Conservation (phyloP, 2,888 invertebrate genomes). For the Steinernema carpocapsae region DNA sequence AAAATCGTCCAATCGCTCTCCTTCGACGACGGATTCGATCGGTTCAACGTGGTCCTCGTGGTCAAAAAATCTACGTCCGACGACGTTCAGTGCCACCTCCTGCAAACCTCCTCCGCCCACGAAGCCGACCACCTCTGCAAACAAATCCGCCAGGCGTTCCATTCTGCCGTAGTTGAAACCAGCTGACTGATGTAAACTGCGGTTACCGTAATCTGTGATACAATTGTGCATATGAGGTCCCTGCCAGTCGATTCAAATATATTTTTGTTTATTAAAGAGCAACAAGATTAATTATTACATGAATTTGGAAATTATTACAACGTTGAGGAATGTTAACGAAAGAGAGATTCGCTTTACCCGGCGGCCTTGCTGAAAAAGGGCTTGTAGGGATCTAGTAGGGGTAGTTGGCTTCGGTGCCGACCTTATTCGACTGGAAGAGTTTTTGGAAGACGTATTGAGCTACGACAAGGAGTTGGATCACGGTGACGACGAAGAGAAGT, state of each 20-base stretch:
- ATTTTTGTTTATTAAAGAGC: too few species aligned
- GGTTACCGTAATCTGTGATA: not conserved
- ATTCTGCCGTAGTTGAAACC: slow-evolving; percentile 34
- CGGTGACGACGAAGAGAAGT: slow-evolving; percentile 57
- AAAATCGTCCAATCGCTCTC: slow-evolving; percentile 46
- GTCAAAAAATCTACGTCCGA: slow-evolving; percentile 36
- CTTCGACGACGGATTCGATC: slow-evolving; percentile 46
- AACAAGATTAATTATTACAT: not conserved
- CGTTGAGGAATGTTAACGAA: slow-evolving; percentile 5
- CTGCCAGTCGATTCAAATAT: too few species aligned
- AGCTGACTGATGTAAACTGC: not conserved
- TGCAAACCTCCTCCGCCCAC: slow-evolving; percentile 39
- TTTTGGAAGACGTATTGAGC: slow-evolving; percentile 51
- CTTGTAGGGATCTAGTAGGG: slow-evolving; percentile 9
- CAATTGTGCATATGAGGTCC: too few species aligned
- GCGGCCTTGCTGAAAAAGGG: slow-evolving; percentile 10
- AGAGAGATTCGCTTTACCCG: slow-evolving; percentile 31
- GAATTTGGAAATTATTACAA: slow-evolving; percentile 13
- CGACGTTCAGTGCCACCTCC: slow-evolving; percentile 41
- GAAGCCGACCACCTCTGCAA: slow-evolving; percentile 46
- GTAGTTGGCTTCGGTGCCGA: not conserved
- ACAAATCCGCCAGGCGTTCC: slow-evolving; percentile 44
- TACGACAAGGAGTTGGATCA: slow-evolving; percentile 61
- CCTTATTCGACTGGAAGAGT: slow-evolving; percentile 27
- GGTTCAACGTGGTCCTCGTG: slow-evolving; percentile 45